Conservation (phyloP, 1,140 invertebrate species). For the Leguminivora glycinivorella region DNA sequence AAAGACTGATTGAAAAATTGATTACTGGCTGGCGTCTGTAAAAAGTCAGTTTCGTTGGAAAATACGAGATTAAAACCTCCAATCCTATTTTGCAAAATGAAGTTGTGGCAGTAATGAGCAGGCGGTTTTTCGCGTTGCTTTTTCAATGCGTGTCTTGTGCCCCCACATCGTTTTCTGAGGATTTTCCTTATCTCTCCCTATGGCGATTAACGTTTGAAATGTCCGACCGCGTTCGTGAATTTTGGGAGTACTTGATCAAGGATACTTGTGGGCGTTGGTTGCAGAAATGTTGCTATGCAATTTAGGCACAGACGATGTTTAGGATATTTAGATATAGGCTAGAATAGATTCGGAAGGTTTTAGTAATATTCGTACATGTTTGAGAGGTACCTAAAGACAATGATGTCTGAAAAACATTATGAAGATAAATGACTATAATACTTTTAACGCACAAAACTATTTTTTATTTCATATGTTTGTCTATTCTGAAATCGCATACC, state of each 20-base stretch:
- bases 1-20: background rate
- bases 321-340: background rate
- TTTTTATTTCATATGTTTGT: too few relatives aligned
- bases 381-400: too few relatives aligned
- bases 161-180: slow-evolving; percentile 22
- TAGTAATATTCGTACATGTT: too few relatives aligned
- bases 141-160: slow-evolving; percentile 10
- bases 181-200: slow-evolving; percentile 29
- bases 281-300: background rate
- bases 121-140: background rate
- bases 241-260: slow-evolving; percentile 15
- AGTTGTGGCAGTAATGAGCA: slow-evolving; percentile 17
- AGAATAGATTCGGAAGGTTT: background rate
- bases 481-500: too few relatives aligned
- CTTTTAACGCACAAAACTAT: too few relatives aligned
- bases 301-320: background rate
- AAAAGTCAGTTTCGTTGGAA: background rate
- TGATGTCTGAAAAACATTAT: too few relatives aligned
- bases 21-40: background rate
- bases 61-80: slow-evolving; percentile 18
- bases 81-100: slow-evolving; percentile 23
- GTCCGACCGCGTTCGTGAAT: slow-evolving; percentile 20
- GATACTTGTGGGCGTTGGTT: background rate
- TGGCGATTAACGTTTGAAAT: slow-evolving; percentile 27
- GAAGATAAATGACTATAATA: too few relatives aligned